Evolutionary conservation across 2,888 invertebrate species (phyloP).

Genomic region (Nephrotoma guestfalica): DNA sequence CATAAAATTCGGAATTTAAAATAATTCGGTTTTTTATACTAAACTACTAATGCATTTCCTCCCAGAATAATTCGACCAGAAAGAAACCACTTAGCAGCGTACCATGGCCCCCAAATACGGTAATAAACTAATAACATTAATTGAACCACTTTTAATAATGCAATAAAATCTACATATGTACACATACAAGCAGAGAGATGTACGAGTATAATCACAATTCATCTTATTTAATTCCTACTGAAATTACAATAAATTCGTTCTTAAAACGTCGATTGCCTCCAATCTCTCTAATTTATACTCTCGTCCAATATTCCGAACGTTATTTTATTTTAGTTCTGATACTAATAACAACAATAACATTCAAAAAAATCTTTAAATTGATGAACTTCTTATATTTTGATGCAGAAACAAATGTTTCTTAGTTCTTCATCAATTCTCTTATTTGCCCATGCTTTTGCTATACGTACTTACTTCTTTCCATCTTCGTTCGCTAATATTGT

Average conservation of each 20-base stretch:
- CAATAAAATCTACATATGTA: background rate
- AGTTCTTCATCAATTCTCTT: background rate
- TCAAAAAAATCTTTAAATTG: background rate
- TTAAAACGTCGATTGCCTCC: background rate
- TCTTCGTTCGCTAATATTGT: background rate
- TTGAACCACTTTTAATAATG: background rate
- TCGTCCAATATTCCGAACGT: background rate
- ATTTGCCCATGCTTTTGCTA: background rate
- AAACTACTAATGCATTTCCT: background rate
- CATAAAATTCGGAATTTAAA: background rate
- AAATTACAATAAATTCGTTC: background rate
- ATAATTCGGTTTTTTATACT: background rate
- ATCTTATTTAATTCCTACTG: background rate
- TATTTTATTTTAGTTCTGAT: background rate
- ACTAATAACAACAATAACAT: background rate
- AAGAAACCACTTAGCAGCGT: background rate
- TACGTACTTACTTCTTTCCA: background rate
- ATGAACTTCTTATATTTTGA: background rate
- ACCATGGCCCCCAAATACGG: background rate
- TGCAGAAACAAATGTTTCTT: background rate
- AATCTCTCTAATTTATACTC: background rate
- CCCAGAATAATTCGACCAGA: background rate
- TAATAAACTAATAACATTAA: background rate
- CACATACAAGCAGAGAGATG: background rate
- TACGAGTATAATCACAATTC: background rate